Evolutionary conservation across 2,113 vertebrate genomes (phyloP).

Genomic region (Archilochus colubris): DNA sequence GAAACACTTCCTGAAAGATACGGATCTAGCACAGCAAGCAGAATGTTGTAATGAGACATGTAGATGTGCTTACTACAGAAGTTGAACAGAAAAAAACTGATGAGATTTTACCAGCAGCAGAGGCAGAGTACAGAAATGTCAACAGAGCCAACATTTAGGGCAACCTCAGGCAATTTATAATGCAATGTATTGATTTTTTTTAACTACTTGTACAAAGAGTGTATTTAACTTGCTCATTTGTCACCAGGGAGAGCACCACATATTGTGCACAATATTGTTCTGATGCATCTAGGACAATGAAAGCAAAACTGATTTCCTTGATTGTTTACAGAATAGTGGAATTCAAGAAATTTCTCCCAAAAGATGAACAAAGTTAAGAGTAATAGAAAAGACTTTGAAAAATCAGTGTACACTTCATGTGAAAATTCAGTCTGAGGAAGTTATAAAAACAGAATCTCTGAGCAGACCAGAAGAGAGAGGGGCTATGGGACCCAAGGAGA

Average conservation of each 20-base stretch:
- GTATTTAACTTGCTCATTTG: neutral
- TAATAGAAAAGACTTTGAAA: neutral
- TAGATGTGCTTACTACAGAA: neutral
- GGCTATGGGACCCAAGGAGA: neutral
- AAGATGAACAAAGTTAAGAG: neutral
- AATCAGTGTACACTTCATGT: neutral
- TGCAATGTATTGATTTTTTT: neutral
- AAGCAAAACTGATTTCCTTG: neutral
- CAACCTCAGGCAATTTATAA: neutral
- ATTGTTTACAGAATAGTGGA: neutral
- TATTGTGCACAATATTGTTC: neutral
- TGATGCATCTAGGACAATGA: neutral
- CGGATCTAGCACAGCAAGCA: neutral
- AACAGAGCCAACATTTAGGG: neutral
- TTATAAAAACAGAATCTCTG: neutral
- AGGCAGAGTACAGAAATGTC: neutral
- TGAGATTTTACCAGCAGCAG: neutral
- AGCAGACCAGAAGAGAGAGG: neutral
- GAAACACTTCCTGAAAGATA: neutral
- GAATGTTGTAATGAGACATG: neutral
- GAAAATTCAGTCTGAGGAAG: neutral
- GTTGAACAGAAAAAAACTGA: neutral
- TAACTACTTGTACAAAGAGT: neutral
- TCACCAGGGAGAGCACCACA: fast-evolving
- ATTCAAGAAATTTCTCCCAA: neutral